Base-by-base conservation (phyloP, 2,888 invertebrate species). In the Choreutis nemorana region DNA sequence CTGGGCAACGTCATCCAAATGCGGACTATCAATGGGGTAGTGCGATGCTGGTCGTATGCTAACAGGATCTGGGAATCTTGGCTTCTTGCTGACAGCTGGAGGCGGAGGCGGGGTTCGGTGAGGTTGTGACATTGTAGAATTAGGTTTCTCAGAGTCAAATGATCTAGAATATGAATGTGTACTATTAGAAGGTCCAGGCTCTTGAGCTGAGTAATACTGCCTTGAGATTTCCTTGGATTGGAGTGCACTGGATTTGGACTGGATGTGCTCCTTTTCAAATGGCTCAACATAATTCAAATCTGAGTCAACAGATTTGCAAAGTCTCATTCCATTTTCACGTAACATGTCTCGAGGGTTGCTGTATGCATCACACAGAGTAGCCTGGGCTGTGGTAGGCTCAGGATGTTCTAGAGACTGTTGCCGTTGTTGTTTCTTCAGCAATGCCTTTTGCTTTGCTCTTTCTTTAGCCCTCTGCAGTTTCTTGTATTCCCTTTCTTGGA, bases 271-370 rank as follows among this genome's bases (percentile, higher is more conserved):
- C 33, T 78, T 77, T 37, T 78, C 77, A 55, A 78, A 78, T 12
- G 78, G 78, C 35, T 78, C 78, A 21, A 78, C 77, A 50, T 78
- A 78, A 42, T 78, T 65, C 29, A 78, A 48, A 47, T 78, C 78
- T 1, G 78, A 78, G 26, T 78, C 78, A 8, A 78, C 78, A 32
- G 78, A 78, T 43, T 78, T 78, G 36, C 71, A 77, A 11, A 73
- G 41, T 41, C 78, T 45, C n/a, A 70, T 44, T 22, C 61, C 50
- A 42, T 63, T 72, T 21, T 75, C 68, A 8, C 61, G 50, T 29
- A 78, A 70, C 42, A 78, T 61, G 29, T 78, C 78, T 31, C 59
- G 48, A 10, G 78, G 78, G 37, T 78, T 78, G 38, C 77, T 71
- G 46, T 78, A 78, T 5, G 78, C 78, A 44, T 78, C 78, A 42